phyloP scores from a whole-genome alignment of 2,113 vertebrate species.

The Noturus placidus region DNA sequence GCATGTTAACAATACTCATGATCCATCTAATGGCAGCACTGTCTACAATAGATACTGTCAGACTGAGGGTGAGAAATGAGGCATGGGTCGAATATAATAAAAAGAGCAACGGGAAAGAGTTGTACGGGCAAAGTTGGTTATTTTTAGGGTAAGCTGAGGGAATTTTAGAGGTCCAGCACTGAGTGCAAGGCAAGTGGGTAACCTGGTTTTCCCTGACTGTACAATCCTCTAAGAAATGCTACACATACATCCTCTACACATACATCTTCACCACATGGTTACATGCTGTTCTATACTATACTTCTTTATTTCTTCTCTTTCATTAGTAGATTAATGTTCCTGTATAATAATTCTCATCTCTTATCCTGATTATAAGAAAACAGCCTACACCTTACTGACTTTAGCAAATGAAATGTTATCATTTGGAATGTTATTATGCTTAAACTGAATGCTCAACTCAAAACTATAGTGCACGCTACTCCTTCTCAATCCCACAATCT shows the following conservation, averaged over 20 bases:
- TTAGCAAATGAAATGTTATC: not conserved
- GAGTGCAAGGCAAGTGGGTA: constrained; percentile 72
- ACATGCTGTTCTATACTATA: not conserved
- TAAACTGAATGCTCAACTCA: not conserved
- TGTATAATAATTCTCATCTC: not conserved
- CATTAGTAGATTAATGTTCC: constrained; percentile 9
- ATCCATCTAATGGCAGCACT: constrained; percentile 6
- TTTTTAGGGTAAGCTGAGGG: constrained; percentile 66
- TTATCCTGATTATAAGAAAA: constrained; percentile 3
- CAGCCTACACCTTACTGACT: not conserved
- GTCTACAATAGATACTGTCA: constrained; percentile 22
- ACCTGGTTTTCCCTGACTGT: constrained; percentile 69
- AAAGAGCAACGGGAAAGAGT: not conserved
- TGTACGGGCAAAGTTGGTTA: constrained; percentile 51
- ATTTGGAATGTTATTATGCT: not conserved
- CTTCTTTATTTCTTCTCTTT: not conserved
- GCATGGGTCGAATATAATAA: not conserved
- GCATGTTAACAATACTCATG: constrained; percentile 23
- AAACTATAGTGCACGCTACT: not conserved
- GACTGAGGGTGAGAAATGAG: not conserved
- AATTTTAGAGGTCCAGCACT: constrained; percentile 59
- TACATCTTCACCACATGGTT: too few species aligned
- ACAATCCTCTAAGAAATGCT: constrained; percentile 64
- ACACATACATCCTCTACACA: constrained; percentile 46
- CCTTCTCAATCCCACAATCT: not conserved